Evolutionary conservation across 2,797 vertebrate genomes (phyloP), one percentile per base, ranked within the genome.

Genomic region (Manis crassicaudata): DNA sequence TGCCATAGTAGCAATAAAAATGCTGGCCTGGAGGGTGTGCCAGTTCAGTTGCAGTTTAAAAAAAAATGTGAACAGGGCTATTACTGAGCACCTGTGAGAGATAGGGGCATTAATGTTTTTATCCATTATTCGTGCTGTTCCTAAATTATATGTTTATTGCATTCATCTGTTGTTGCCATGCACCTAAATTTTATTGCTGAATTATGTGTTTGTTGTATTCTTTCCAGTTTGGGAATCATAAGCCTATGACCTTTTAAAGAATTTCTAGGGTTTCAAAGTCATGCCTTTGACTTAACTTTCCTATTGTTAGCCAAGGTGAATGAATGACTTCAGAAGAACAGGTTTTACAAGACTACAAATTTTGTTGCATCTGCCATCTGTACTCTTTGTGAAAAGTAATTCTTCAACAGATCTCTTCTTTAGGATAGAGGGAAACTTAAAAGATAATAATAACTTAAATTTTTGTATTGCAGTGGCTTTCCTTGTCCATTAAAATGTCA

Each of bases 301-400:
- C 75, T 72, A 3, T 50, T 27, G 65, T 90, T 89, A 73, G 68
- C 35, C 52, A 63, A 73, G 83, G 46, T 73, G 62, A 76, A 52
- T 56, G 75, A 84, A 35, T 67, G 62, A 43, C 43, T 56, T 94
- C 68, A 63, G 83, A 87, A 85, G 35, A 92, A 65, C 58, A 50
- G 50, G 77, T 94, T 96, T 96, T 83, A 83, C 46, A 90, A 63
- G 87, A 75, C n/a, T 23, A 14, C 13, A 21, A 35, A 58, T 35
- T 76, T 86, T 88, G 52, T 75, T 79, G 29, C 13, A 3, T 17
- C 67, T 88, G n/a, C 17, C 77, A 18, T 70, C 62, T 88, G 6
- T 92, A 63, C 80, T 73, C 67, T 88, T 54, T 87, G 23, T 88
- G 73, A 60, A 67, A 95, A 93, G 70, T 14, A 85, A 37, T 95